These are phyloP conservation scores for Eptatretus burgeri DNA, from an alignment of 2,113 vertebrate genomes.

Conservation along the genomic window DNA sequence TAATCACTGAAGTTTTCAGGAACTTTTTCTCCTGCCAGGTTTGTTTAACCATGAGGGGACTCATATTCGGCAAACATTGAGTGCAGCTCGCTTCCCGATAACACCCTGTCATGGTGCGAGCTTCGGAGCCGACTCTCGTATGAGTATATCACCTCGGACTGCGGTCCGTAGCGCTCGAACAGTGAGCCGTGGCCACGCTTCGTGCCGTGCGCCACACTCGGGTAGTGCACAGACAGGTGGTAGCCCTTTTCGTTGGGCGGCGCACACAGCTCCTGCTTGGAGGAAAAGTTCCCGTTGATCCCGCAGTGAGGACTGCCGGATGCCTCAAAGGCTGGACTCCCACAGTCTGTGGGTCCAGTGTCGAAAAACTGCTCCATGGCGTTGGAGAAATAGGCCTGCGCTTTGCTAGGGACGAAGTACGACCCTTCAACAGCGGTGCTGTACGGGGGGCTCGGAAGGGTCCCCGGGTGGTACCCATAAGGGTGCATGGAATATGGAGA, in stretches of 20 bases:
- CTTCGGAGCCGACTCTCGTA: not conserved
- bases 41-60: too few species aligned
- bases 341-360: conserved; percentile 29
- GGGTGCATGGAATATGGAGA: conserved; percentile 39
- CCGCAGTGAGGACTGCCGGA: conserved; percentile 67
- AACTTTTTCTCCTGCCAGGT: too few species aligned
- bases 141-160: not conserved
- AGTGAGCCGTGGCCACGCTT: not conserved
- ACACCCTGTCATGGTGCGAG: too few species aligned
- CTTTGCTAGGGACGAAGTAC: conserved; percentile 49
- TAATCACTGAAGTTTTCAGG: too few species aligned
- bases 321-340: conserved; percentile 56
- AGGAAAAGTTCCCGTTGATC: conserved; percentile 59
- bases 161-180: conserved; percentile 4
- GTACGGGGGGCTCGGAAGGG: conserved; percentile 73
- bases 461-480: conserved; percentile 47
- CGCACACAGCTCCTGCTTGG: conserved; percentile 61
- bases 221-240: not conserved
- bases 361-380: conserved; percentile 27
- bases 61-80: too few species aligned
- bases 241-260: not conserved
- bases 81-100: too few species aligned
- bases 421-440: conserved; percentile 41
- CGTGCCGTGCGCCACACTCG: not conserved
- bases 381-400: conserved; percentile 26